These are phyloP conservation scores for Saturnia japonica DNA, from an alignment of 2,888 invertebrate genomes.

Conservation along the genomic window DNA sequence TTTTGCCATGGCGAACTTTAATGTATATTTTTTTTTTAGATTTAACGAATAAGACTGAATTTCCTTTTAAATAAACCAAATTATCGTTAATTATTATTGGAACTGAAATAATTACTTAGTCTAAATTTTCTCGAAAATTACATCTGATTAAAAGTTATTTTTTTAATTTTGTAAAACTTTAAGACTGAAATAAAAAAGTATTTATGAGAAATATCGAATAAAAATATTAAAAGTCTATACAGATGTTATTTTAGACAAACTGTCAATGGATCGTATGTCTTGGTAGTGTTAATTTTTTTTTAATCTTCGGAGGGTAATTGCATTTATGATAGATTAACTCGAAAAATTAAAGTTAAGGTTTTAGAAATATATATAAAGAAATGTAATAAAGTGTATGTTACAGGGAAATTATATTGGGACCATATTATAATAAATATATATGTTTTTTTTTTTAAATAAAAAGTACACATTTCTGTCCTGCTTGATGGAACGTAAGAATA, in stretches of 20 bases:
- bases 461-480: too few species aligned
- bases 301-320: neutral
- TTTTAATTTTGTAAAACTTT: neutral
- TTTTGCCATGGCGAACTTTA: too few species aligned
- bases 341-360: neutral
- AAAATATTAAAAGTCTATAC: neutral
- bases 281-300: neutral
- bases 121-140: neutral
- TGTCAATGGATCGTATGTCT: constrained; percentile 6
- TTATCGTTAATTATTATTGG: neutral
- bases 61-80: neutral
- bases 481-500: neutral
- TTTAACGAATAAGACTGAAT: neutral
- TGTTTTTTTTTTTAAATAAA: neutral
- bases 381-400: neutral
- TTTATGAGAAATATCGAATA: neutral
- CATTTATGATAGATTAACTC: neutral
- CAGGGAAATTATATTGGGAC: neutral
- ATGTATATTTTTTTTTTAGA: too few species aligned
- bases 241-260: neutral
- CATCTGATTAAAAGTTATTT: neutral
- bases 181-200: neutral
- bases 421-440: neutral
- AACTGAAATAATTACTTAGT: neutral
- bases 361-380: neutral